These are phyloP conservation scores for Zeus faber DNA, from an alignment of 2,113 vertebrate species.

Conservation along the genomic window DNA sequence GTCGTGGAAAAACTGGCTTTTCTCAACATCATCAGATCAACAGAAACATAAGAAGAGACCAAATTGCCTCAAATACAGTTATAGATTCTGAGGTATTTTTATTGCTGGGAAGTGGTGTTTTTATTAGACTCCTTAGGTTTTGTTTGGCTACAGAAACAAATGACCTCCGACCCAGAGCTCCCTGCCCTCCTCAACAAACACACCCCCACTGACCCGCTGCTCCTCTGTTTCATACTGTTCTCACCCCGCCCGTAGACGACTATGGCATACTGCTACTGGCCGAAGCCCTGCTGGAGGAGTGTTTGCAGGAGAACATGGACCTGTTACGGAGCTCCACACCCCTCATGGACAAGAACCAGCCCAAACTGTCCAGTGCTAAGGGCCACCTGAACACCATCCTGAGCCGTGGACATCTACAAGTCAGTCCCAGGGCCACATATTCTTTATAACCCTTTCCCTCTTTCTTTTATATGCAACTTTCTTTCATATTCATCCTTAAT, in stretches of 20 bases:
- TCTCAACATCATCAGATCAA: constrained; percentile 26
- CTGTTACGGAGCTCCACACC: constrained; percentile 80
- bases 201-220: too few species aligned
- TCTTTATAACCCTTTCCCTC: too few species aligned
- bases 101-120: constrained; percentile 34
- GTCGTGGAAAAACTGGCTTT: neutral
- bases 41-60: constrained; percentile 22
- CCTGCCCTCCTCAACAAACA: too few species aligned
- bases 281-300: constrained; percentile 87
- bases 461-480: neutral
- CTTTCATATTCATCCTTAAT: too few species aligned
- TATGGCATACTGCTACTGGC: constrained; percentile 84
- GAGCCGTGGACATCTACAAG: constrained; percentile 83
- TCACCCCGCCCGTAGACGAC: constrained; percentile 79
- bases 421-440: constrained; percentile 51
- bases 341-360: constrained; percentile 81
- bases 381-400: constrained; percentile 82
- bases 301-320: constrained; percentile 84
- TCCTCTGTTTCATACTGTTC: too few species aligned
- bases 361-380: constrained; percentile 82
- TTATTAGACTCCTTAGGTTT: constrained; percentile 14
- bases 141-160: constrained; percentile 33
- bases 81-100: constrained; percentile 7
- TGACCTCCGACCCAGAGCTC: constrained; percentile 33
- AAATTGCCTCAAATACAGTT: constrained; percentile 24